phyloP scores from a whole-genome alignment of 2,888 invertebrate species.

The Acanthosoma haemorrhoidale region DNA sequence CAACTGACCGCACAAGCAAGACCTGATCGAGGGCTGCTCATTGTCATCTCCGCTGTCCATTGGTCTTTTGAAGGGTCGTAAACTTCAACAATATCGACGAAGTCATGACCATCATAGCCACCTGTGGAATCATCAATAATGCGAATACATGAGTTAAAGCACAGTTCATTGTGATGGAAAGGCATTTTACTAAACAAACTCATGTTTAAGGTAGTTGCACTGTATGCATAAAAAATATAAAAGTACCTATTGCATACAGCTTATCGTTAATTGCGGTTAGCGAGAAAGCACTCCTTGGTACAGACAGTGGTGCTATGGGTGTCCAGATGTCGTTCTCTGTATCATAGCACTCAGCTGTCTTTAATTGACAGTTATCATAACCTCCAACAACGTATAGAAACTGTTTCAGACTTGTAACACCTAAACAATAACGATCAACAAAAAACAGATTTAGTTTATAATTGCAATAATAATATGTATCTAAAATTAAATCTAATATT shows the following conservation, averaged over 20 bases:
- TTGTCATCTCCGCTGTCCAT: constrained; percentile 71
- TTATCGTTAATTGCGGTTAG: constrained; percentile 80
- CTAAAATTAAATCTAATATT: too few species aligned
- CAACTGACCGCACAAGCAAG: constrained; percentile 88
- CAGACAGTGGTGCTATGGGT: constrained; percentile 65
- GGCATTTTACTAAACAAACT: too few species aligned
- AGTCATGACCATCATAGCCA: constrained; percentile 82
- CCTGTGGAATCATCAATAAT: too few species aligned
- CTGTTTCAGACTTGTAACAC: constrained; percentile 78
- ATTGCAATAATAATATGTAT: not conserved
- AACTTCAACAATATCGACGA: constrained; percentile 80
- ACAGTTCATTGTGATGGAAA: too few species aligned
- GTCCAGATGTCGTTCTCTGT: constrained; percentile 79
- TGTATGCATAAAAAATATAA: not conserved
- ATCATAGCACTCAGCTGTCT: constrained; percentile 80
- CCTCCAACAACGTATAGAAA: constrained; percentile 91
- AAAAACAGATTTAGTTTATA: not conserved
- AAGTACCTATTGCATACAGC: constrained; percentile 78
- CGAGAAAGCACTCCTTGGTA: constrained; percentile 81
- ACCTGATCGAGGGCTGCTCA: constrained; percentile 82
- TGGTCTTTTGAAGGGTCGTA: constrained; percentile 71
- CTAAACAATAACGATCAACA: constrained; percentile 48
- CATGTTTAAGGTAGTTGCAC: too few species aligned
- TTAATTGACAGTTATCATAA: constrained; percentile 82
- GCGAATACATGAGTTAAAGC: too few species aligned